Evolutionary conservation across 2,888 invertebrate genomes (phyloP).

Genomic region (Odontocolon sp.): DNA sequence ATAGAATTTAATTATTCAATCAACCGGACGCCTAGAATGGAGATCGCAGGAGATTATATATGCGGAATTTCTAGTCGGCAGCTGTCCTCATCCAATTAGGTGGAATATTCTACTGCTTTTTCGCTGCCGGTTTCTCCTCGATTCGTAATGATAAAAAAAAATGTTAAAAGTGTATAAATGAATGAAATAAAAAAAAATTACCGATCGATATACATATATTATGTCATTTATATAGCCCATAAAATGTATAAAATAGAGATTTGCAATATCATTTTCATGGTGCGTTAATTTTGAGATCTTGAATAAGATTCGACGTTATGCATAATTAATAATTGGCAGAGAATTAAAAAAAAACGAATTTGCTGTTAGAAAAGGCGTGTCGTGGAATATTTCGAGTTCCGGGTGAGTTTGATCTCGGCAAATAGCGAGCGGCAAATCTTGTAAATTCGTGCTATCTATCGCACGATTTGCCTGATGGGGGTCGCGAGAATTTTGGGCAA

Average conservation of each 20-base stretch:
- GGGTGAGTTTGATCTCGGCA: slow-evolving; percentile 35
- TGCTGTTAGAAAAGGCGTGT: background rate
- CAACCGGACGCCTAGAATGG: background rate
- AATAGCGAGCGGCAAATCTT: slow-evolving; percentile 29
- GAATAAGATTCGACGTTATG: slow-evolving; percentile 6
- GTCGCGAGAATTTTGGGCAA: slow-evolving; percentile 45
- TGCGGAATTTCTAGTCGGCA: slow-evolving; percentile 42
- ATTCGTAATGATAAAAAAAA: background rate
- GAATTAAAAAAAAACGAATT: background rate
- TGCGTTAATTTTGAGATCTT: slow-evolving; percentile 37
- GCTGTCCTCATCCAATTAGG: slow-evolving; percentile 31
- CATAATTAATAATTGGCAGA: slow-evolving; percentile 1
- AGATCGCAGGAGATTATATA: slow-evolving; percentile 8
- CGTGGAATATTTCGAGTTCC: slow-evolving; percentile 19
- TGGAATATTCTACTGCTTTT: slow-evolving; percentile 7
- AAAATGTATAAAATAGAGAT: background rate
- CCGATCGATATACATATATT: background rate
- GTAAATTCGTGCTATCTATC: slow-evolving; percentile 43
- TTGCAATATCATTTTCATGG: slow-evolving; percentile 37
- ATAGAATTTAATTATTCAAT: slow-evolving; percentile 41
- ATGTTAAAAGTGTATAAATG: background rate
- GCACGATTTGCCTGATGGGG: slow-evolving; percentile 24
- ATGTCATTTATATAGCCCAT: background rate
- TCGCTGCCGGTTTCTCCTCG: background rate
- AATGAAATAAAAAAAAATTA: background rate